Evolutionary conservation across 2,888 invertebrate genomes (phyloP).

Genomic region (Drosophila mulleri): DNA sequence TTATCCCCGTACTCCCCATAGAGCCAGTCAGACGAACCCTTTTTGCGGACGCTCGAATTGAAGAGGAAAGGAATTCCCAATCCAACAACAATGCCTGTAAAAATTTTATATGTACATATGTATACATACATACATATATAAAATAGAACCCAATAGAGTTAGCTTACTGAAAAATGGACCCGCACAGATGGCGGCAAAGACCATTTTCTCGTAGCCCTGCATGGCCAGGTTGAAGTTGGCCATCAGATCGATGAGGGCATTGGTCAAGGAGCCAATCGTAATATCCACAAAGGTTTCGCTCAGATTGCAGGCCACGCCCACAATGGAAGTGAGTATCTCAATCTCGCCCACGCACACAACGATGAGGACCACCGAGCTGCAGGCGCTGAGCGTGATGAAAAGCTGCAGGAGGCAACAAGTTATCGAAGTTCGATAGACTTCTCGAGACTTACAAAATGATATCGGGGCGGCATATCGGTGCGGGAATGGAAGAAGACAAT

Average conservation of each 20-base stretch:
- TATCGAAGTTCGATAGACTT: not conserved
- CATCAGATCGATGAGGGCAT: conserved; percentile 43
- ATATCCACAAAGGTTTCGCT: conserved; percentile 39
- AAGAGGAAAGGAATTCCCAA: conserved; percentile 27
- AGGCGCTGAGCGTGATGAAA: not conserved
- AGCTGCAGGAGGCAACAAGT: not conserved
- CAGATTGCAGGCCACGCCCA: conserved; percentile 37
- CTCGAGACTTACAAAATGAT: conserved; percentile 47
- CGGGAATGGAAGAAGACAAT: conserved; percentile 39
- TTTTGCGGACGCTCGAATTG: conserved; percentile 7
- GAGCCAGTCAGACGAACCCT: conserved; percentile 20
- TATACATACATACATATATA: not conserved
- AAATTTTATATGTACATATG: not conserved
- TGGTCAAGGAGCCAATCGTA: conserved; percentile 41
- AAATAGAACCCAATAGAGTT: not conserved
- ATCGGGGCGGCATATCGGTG: conserved; percentile 56
- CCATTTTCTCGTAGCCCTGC: conserved; percentile 63
- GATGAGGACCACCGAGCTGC: conserved; percentile 29
- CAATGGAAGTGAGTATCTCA: conserved; percentile 38
- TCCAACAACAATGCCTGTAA: conserved; percentile 43
- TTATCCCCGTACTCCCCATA: conserved; percentile 47
- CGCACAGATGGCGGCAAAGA: conserved; percentile 50
- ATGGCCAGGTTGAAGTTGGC: conserved; percentile 30
- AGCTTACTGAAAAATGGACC: conserved; percentile 53
- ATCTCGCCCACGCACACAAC: conserved; percentile 47